Conservation (phyloP, 2,888 invertebrate genomes). For the Drosophila merina region DNA sequence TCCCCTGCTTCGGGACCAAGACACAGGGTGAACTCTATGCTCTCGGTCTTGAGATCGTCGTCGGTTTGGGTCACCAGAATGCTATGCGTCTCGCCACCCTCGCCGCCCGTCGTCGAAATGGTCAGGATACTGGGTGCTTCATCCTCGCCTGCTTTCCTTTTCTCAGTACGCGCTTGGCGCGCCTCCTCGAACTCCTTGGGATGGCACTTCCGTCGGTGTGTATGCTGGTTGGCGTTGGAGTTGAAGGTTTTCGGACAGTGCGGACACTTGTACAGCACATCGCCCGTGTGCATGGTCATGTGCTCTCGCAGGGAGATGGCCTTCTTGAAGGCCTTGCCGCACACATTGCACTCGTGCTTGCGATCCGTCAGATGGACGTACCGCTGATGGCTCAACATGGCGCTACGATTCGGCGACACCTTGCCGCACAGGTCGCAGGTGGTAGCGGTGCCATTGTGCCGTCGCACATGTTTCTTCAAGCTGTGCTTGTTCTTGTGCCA, state of each 20-base stretch:
- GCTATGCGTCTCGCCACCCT: constrained; percentile 50
- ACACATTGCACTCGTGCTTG: constrained; percentile 80
- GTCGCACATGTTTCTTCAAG: constrained; percentile 81
- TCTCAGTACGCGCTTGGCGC: constrained; percentile 66
- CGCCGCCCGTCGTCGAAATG: constrained; percentile 52
- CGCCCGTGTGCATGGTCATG: constrained; percentile 83
- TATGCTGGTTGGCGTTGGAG: constrained; percentile 83
- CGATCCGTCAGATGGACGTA: constrained; percentile 81
- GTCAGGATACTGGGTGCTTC: constrained; percentile 49
- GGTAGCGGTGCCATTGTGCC: constrained; percentile 79
- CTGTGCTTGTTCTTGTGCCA: constrained; percentile 83
- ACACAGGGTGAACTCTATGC: constrained; percentile 64
- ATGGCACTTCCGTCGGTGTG: constrained; percentile 83
- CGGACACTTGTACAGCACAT: constrained; percentile 83
- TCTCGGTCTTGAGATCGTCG: constrained; percentile 53
- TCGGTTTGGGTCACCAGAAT: constrained; percentile 55
- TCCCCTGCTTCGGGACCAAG: constrained; percentile 52
- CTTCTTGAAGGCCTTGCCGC: constrained; percentile 82
- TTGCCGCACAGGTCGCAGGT: constrained; percentile 82
- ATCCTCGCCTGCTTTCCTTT: constrained; percentile 48
- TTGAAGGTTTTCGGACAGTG: constrained; percentile 83
- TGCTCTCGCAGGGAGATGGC: constrained; percentile 82
- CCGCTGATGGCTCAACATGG: constrained; percentile 81
- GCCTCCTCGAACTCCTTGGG: constrained; percentile 81
- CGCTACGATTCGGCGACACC: constrained; percentile 81